Evolutionary conservation across 2,113 vertebrate species (phyloP).

Genomic region (Gallinago jamesoni): DNA sequence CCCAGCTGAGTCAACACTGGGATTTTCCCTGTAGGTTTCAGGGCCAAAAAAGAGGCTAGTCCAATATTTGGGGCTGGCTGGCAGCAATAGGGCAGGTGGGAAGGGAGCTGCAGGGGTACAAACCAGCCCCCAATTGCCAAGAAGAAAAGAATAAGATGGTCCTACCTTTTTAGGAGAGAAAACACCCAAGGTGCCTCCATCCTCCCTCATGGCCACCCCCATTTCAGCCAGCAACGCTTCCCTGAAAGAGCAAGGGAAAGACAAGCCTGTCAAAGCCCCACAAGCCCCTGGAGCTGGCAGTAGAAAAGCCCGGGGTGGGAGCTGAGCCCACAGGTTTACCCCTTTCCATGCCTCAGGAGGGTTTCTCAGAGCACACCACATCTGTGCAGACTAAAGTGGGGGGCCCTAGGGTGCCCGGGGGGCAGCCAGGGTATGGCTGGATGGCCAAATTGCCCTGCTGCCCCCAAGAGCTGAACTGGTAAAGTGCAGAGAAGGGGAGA

Average conservation of each 20-base stretch:
- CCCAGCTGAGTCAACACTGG: not conserved
- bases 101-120: not conserved
- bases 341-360: not conserved
- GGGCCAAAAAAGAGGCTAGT: not conserved
- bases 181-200: slow-evolving; percentile 94
- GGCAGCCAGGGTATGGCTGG: fast-evolving
- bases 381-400: not conserved
- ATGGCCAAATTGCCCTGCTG: not conserved
- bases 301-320: not conserved
- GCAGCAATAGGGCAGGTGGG: not conserved
- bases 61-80: not conserved
- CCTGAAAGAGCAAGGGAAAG: slow-evolving; percentile 72
- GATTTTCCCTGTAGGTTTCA: not conserved
- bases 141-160: not conserved
- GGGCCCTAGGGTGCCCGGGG: not conserved
- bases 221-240: slow-evolving; percentile 96
- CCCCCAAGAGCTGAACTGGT: not conserved
- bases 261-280: not conserved
- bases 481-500: not conserved
- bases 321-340: not conserved
- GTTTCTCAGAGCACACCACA: not conserved
- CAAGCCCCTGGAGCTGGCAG: not conserved
- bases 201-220: slow-evolving; percentile 97
- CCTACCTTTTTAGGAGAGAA: slow-evolving; percentile 98
- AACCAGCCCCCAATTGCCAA: not conserved